These are phyloP conservation scores for Theristicus caerulescens DNA, from an alignment of 2,113 vertebrate genomes.

Conservation along the genomic window DNA sequence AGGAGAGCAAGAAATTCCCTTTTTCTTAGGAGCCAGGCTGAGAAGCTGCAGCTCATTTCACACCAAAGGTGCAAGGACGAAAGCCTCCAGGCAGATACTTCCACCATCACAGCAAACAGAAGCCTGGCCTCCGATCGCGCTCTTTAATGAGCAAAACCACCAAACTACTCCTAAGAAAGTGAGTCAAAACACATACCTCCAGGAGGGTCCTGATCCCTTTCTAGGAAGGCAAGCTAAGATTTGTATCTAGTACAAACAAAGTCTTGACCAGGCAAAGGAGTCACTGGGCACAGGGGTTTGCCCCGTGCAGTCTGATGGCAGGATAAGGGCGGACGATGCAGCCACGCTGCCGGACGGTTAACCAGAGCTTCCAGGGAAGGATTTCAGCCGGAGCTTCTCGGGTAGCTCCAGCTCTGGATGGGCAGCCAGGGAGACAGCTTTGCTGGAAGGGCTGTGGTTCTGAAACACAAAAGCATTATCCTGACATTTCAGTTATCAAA, in stretches of 20 bases:
- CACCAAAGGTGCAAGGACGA: not conserved
- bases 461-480: not conserved
- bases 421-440: not conserved
- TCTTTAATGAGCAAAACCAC: not conserved
- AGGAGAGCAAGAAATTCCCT: not conserved
- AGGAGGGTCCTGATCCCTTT: not conserved
- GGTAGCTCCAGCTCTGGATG: not conserved
- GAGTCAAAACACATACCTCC: not conserved
- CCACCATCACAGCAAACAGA: not conserved
- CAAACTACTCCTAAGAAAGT: not conserved
- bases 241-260: not conserved
- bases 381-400: accelerated
- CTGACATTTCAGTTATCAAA: not conserved
- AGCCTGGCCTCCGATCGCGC: accelerated
- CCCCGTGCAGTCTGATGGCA: accelerated
- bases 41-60: not conserved
- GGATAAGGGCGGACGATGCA: not conserved
- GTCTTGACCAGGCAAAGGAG: not conserved
- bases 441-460: not conserved
- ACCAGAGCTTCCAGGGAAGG: not conserved
- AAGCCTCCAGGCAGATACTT: not conserved
- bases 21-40: not conserved
- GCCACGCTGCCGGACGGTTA: not conserved
- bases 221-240: not conserved
- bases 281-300: not conserved